A percentile compares a stretch with the other conserved stretches of the same genome.
These are phyloP conservation scores for Coluber constrictor DNA, from an alignment of 2,797 vertebrate species.

Conservation along the genomic window DNA sequence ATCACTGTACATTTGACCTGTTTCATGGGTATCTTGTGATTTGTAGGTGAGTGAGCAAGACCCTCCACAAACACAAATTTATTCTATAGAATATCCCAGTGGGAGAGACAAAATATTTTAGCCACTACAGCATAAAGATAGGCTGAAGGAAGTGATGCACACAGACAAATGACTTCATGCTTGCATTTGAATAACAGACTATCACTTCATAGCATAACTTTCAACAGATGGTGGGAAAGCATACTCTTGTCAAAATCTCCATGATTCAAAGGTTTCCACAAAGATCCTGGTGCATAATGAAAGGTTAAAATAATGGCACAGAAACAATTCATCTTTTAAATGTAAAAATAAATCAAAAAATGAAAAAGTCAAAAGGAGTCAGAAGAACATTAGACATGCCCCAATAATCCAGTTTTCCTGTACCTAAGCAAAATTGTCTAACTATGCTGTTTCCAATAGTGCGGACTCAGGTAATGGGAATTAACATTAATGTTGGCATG, in stretches of 20 bases:
- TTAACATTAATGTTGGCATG: background rate
- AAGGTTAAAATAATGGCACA: constrained; percentile 52
- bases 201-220: constrained; percentile 68
- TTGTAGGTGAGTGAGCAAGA: constrained; percentile 66
- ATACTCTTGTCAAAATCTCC: constrained; percentile 55
- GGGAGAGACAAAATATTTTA: constrained; percentile 45
- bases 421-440: constrained; percentile 12
- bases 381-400: background rate
- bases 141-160: constrained; percentile 57
- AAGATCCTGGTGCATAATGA: constrained; percentile 30
- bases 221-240: constrained; percentile 78
- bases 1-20: constrained; percentile 67
- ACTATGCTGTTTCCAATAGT: constrained; percentile 12
- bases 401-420: constrained; percentile 1
- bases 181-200: constrained; percentile 42
- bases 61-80: constrained; percentile 64
- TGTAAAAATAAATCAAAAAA: constrained; percentile 33
- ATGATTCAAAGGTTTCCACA: constrained; percentile 46
- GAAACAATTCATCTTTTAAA: constrained; percentile 19
- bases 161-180: constrained; percentile 72
- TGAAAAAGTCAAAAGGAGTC: background rate
- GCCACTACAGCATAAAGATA: constrained; percentile 35
- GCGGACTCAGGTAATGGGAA: constrained; percentile 25
- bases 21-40: constrained; percentile 62
- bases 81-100: constrained; percentile 38